phyloP scores from a whole-genome alignment of 2,888 invertebrate genomes.

The Chymomyza caudatula region DNA sequence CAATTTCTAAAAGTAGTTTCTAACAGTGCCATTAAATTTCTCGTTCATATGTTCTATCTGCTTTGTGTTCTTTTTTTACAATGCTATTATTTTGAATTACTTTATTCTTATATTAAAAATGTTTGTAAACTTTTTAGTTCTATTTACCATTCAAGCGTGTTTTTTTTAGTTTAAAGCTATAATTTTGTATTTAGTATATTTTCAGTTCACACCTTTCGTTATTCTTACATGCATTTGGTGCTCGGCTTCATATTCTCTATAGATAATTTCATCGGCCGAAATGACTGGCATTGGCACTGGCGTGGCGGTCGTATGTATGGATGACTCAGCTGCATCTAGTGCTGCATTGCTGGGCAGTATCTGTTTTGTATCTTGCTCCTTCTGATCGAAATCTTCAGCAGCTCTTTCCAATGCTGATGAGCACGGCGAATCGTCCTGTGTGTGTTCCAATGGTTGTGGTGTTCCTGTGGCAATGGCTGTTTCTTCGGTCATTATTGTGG shows the following conservation, averaged over 20 bases:
- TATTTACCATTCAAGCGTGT: no score
- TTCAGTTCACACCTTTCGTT: not conserved
- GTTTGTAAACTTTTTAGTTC: no score
- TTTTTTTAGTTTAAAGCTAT: not conserved
- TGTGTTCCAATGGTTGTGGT: not conserved
- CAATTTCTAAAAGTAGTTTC: no score
- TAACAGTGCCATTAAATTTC: no score
- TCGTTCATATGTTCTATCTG: no score
- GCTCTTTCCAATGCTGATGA: conserved; percentile 28
- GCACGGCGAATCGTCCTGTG: conserved; percentile 31
- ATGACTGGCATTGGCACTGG: conserved; percentile 45
- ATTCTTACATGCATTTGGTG: conserved; percentile 90
- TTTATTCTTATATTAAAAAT: no score
- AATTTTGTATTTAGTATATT: no score
- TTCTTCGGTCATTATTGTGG: conserved; percentile 5
- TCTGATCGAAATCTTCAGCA: no score
- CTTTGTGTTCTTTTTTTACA: no score
- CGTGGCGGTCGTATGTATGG: not conserved
- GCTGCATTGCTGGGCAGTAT: conserved; percentile 5
- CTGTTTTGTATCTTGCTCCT: no score
- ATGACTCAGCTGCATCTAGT: not conserved
- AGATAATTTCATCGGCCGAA: conserved; percentile 76
- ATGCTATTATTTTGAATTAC: no score
- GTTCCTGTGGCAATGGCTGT: conserved; percentile 8
- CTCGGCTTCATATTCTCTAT: conserved; percentile 94